Conservation (phyloP, 2,888 invertebrate species). For the Meandrusa payeni region DNA sequence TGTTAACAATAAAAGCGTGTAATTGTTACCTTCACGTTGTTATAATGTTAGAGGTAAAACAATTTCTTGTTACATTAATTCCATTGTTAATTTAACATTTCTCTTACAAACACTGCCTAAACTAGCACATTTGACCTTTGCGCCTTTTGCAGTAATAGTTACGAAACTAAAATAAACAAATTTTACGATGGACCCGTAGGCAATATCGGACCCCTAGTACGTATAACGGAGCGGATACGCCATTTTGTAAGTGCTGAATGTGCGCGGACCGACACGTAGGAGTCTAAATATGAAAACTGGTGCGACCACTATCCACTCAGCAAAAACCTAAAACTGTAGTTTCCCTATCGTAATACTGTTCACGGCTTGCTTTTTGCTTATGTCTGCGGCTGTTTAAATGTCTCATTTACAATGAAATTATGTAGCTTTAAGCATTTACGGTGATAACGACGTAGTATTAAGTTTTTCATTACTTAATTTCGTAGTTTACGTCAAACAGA, state of each 20-base stretch:
- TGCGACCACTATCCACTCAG: slow-evolving; percentile 23
- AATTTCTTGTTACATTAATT: too few relatives aligned
- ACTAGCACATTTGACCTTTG: slow-evolving; percentile 9
- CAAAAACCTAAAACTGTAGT: slow-evolving; percentile 23
- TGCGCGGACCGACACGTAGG: slow-evolving; percentile 25
- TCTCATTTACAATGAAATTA: too few relatives aligned
- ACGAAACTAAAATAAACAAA: slow-evolving; percentile 21
- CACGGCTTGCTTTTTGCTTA: slow-evolving; percentile 16
- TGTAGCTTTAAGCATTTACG: too few relatives aligned
- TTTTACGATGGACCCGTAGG: slow-evolving; percentile 24
- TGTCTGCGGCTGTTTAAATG: too few relatives aligned
- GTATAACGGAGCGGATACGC: slow-evolving; percentile 24
- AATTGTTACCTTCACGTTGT: too few relatives aligned
- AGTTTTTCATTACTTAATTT: too few relatives aligned
- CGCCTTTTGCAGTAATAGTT: slow-evolving; percentile 14
- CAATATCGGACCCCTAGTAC: slow-evolving; percentile 18
- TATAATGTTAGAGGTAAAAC: too few relatives aligned
- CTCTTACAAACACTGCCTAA: slow-evolving; percentile 1
- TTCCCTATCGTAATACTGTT: slow-evolving; percentile 23
- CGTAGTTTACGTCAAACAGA: too few relatives aligned
- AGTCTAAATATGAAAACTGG: slow-evolving; percentile 29
- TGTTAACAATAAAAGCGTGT: too few relatives aligned
- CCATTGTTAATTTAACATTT: slow-evolving; percentile 13
- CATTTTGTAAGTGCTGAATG: slow-evolving; percentile 26
- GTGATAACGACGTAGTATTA: too few relatives aligned